These are phyloP conservation scores for Antechinus flavipes DNA, from an alignment of 2,113 vertebrate species.

Conservation along the genomic window DNA sequence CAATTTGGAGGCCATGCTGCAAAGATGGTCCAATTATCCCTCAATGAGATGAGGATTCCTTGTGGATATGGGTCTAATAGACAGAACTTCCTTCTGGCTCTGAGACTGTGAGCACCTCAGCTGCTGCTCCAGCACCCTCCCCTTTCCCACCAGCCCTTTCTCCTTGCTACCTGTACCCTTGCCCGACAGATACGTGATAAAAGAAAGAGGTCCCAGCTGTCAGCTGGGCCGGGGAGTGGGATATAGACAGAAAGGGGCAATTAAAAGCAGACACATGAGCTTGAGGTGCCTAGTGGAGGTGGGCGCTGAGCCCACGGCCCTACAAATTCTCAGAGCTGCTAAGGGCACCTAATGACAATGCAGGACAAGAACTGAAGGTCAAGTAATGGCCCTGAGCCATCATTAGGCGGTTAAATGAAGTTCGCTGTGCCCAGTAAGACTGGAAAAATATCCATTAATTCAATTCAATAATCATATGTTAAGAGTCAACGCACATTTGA, in stretches of 20 bases:
- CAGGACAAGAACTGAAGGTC: background rate
- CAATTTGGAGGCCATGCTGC: background rate
- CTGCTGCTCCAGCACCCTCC: background rate
- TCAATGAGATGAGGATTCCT: background rate
- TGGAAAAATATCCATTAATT: background rate
- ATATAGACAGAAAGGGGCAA: background rate
- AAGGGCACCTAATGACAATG: background rate
- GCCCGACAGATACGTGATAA: background rate
- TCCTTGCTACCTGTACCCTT: background rate
- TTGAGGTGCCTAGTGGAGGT: background rate
- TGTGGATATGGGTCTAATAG: background rate
- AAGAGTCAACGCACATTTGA: background rate
- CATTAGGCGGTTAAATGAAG: background rate
- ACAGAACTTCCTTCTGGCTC: background rate
- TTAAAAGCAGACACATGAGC: background rate
- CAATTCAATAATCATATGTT: background rate
- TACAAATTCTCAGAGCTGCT: background rate
- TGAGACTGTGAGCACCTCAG: background rate
- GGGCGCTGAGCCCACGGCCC: background rate
- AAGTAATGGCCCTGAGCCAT: background rate
- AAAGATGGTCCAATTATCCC: background rate
- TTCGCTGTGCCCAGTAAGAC: background rate
- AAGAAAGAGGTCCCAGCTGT: constrained; percentile 9
- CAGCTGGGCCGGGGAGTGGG: background rate
- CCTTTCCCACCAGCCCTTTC: background rate